Base-by-base conservation (phyloP, 2,113 vertebrate genomes). In the Danionella cerebrum region DNA sequence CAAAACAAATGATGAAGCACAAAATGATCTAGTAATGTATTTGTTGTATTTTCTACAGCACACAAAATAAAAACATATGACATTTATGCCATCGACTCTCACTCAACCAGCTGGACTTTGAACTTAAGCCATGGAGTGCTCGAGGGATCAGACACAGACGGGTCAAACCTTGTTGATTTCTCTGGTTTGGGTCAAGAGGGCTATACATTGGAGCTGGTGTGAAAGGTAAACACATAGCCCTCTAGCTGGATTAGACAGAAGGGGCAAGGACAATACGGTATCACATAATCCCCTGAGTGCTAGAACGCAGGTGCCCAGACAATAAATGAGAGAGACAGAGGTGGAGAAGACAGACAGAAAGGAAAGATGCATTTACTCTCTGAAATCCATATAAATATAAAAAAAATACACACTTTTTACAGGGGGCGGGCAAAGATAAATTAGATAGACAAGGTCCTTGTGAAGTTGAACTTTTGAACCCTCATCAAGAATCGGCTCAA, bases 271-370 rank as follows among this genome's bases (percentile, higher is more conserved):
- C 88, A 88, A 85, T 88, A 86, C 90, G 84, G 86, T 90, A 81
- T 86, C 85, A 86, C 82, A 77, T 89, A 50, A 83, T 86, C 86
- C 89, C 90, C 84, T 82, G 86, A 87, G 64, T 62, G 39, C 25
- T 41, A 19, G 67, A 58, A 50, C 41, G 70, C 55, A 77, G 50
- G 51, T 70, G 48, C 36, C 31, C 24, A 45, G 50, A 21, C 45
- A 65, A 72, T 65, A 59, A 60, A 52, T 58, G 52, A 22, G 35
- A 42, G 44, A 47, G 50, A 53, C 12, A 47, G 29, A 19, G 65
- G 41, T 25, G 31, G 33, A 36, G 52, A 60, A 45, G 22, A 44
- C 27, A 19, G 25, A 19, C 24, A 38, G 6, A 65, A 65, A 25
- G 27, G 36, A 60, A 38, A 66, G 16, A 51, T 19, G 54, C 51